phyloP scores from a whole-genome alignment of 2,113 vertebrate species.

The Takifugu flavidus region DNA sequence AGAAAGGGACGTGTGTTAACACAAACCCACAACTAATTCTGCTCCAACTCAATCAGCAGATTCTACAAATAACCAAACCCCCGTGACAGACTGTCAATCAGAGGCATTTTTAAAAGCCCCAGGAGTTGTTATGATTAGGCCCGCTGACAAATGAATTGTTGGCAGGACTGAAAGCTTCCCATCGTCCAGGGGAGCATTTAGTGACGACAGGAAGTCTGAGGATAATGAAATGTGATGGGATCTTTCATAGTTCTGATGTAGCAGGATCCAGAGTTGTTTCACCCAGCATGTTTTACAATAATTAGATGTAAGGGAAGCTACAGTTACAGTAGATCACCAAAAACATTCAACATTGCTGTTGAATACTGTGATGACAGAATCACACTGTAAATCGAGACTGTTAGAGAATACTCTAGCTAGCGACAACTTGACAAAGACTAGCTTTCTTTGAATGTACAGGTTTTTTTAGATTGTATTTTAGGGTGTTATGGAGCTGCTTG shows the following conservation, averaged over 20 bases:
- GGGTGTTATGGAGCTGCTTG: too few relatives aligned
- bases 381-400: too few relatives aligned
- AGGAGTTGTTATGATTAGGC: constrained; percentile 56
- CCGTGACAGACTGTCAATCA: constrained; percentile 50
- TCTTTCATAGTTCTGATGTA: constrained; percentile 7
- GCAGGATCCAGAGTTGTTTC: constrained; percentile 9
- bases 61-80: constrained; percentile 36
- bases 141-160: constrained; percentile 52
- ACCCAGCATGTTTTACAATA: neutral
- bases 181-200: constrained; percentile 37
- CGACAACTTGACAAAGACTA: too few relatives aligned
- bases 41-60: constrained; percentile 26
- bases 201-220: constrained; percentile 37
- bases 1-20: constrained; percentile 1
- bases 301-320: too few relatives aligned
- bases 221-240: constrained; percentile 30
- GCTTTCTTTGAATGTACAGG: too few relatives aligned
- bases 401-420: too few relatives aligned
- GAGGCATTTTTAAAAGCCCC: constrained; percentile 29
- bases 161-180: constrained; percentile 42
- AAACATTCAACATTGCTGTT: too few relatives aligned
- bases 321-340: too few relatives aligned
- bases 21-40: constrained; percentile 9
- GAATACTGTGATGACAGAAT: too few relatives aligned
- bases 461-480: too few relatives aligned